Evolutionary conservation across 2,797 vertebrate species (phyloP).

Genomic region (Anguilla anguilla): DNA sequence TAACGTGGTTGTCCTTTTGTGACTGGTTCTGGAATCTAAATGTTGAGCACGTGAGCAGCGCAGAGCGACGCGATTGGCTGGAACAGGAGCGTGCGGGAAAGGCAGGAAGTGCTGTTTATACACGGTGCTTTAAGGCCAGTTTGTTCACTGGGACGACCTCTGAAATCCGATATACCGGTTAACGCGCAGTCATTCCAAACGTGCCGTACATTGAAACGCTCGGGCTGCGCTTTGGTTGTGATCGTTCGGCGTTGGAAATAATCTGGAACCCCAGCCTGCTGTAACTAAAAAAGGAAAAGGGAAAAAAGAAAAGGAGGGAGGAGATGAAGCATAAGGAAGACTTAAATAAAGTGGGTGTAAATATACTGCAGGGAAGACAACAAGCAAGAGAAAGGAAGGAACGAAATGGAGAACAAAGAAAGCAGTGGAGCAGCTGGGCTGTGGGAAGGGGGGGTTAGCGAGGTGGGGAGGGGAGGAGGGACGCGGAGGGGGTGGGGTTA

Average conservation of each 20-base stretch:
- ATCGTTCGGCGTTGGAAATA: background rate
- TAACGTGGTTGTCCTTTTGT: background rate
- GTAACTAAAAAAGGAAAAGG: background rate
- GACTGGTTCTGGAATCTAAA: background rate
- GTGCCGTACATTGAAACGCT: background rate
- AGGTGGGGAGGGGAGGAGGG: constrained; percentile 14
- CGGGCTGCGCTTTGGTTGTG: background rate
- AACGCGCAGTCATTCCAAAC: background rate
- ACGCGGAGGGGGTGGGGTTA: constrained; percentile 43
- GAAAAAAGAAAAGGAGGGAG: background rate
- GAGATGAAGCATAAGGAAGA: background rate
- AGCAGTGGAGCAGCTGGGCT: constrained; percentile 57
- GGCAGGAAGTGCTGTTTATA: background rate
- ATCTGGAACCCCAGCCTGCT: background rate
- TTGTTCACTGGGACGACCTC: background rate
- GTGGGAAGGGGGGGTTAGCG: constrained; percentile 55
- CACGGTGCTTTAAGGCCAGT: background rate
- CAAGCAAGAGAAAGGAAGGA: constrained; percentile 39
- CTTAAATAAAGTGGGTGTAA: background rate
- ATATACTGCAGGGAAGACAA: constrained; percentile 36
- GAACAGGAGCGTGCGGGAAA: background rate
- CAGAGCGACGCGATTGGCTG: background rate
- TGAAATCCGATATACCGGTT: background rate
- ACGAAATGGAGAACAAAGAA: constrained; percentile 61
- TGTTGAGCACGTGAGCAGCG: background rate